Evolutionary conservation across 2,797 vertebrate species (phyloP).

Genomic region (Galaxias olidus): DNA sequence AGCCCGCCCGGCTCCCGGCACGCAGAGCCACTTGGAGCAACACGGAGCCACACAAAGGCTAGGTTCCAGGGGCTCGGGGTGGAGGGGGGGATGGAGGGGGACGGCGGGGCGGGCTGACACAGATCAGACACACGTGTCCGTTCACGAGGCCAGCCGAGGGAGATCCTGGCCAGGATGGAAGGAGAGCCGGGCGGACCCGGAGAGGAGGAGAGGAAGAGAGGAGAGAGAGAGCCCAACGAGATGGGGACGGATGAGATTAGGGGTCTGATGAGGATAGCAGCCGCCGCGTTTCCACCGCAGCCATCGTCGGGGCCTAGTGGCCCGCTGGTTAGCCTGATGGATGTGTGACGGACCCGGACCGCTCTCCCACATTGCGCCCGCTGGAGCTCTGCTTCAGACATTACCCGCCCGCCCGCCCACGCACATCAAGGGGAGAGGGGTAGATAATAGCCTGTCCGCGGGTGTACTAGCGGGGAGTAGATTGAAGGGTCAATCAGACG

Average conservation of each 20-base stretch:
- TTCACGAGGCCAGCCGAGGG: too few species aligned
- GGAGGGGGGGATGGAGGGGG: not conserved
- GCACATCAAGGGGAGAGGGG: slow-evolving; percentile 21
- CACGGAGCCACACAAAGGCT: slow-evolving; percentile 7
- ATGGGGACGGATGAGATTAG: slow-evolving; percentile 17
- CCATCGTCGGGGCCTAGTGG: not conserved
- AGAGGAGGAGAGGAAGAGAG: not conserved
- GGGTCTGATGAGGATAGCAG: slow-evolving; percentile 30
- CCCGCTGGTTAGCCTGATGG: slow-evolving; percentile 11
- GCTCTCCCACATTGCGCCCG: slow-evolving; percentile 31
- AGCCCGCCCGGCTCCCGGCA: not conserved
- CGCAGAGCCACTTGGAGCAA: slow-evolving; percentile 6
- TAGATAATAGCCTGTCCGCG: too few species aligned
- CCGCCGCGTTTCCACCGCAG: not conserved
- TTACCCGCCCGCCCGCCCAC: slow-evolving; percentile 19
- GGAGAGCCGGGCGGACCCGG: too few species aligned
- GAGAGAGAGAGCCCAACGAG: slow-evolving; percentile 3
- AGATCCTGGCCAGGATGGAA: too few species aligned
- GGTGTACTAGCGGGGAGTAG: not conserved
- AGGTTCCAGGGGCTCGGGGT: not conserved
- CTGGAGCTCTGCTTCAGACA: slow-evolving; percentile 6
- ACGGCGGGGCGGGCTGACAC: too few species aligned
- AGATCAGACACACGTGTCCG: too few species aligned
- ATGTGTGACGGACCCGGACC: slow-evolving; percentile 22
- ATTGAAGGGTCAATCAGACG: not conserved